Evolutionary conservation across 2,113 vertebrate species (phyloP).

Genomic region (Semicossyphus pulcher): DNA sequence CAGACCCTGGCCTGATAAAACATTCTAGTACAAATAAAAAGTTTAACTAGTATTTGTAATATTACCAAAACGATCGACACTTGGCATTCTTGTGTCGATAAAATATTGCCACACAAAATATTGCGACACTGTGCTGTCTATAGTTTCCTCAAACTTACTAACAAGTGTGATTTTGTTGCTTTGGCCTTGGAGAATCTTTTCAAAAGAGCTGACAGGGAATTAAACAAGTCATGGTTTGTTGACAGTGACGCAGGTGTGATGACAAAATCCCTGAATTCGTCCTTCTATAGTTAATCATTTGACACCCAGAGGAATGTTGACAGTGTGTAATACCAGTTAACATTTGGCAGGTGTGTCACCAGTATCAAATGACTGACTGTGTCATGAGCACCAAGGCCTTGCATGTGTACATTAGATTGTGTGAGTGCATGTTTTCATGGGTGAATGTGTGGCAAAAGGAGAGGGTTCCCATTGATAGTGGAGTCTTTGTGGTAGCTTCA

Average conservation of each 20-base stretch:
- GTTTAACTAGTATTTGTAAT: too few species aligned
- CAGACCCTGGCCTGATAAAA: too few species aligned
- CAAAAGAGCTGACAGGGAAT: too few species aligned
- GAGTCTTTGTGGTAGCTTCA: constrained; percentile 66
- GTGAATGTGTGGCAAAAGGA: constrained; percentile 28
- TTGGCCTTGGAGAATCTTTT: constrained; percentile 2
- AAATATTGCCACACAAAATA: too few species aligned
- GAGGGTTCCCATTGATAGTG: constrained; percentile 57
- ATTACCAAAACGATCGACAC: too few species aligned
- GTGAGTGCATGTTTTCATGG: constrained; percentile 30
- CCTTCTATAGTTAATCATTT: constrained; percentile 25
- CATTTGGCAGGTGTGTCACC: constrained; percentile 43
- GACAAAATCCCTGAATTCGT: constrained; percentile 12
- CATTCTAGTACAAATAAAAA: too few species aligned
- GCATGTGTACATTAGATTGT: constrained; percentile 37
- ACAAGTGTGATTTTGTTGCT: background rate
- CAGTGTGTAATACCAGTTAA: constrained; percentile 21
- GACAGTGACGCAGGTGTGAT: background rate
- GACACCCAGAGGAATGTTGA: constrained; percentile 13
- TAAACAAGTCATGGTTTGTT: constrained; percentile 17
- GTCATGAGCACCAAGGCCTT: constrained; percentile 30
- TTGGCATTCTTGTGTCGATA: too few species aligned
- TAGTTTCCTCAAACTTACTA: too few species aligned
- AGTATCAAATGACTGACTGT: constrained; percentile 56
- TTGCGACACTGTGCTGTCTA: too few species aligned